Evolutionary conservation across 2,797 vertebrate genomes (phyloP).

Genomic region (Girardinus metallicus): DNA sequence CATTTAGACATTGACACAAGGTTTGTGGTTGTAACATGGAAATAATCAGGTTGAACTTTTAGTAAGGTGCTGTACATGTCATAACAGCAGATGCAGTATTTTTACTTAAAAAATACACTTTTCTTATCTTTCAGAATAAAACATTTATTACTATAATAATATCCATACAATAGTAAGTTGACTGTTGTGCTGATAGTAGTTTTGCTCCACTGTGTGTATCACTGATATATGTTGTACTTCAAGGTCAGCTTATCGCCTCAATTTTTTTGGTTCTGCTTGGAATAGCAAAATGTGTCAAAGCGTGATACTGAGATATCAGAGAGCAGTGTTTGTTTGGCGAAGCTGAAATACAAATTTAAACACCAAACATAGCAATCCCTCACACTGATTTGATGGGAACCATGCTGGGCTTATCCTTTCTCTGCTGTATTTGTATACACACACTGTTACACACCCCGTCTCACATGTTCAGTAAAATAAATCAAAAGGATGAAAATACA

Average conservation of each 20-base stretch:
- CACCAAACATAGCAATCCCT: constrained; percentile 45
- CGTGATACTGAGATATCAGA: constrained; percentile 53
- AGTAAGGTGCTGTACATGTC: not conserved
- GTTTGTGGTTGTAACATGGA: not conserved
- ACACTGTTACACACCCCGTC: not conserved
- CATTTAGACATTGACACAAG: too few relatives aligned
- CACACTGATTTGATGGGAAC: constrained; percentile 51
- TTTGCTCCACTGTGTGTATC: constrained; percentile 29
- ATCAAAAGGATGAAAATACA: constrained; percentile 15
- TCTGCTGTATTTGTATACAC: constrained; percentile 21
- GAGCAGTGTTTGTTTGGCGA: constrained; percentile 41
- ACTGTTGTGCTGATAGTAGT: constrained; percentile 21
- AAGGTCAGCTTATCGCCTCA: constrained; percentile 50
- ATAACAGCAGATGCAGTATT: not conserved
- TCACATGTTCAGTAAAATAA: constrained; percentile 22
- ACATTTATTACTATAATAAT: constrained; percentile 24
- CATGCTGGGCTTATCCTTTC: constrained; percentile 53
- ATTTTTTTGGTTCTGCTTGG: constrained; percentile 43
- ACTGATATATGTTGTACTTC: constrained; percentile 35
- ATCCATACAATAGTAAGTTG: constrained; percentile 7
- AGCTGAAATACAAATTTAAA: constrained; percentile 59
- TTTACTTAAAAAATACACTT: not conserved
- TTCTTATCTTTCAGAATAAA: constrained; percentile 28
- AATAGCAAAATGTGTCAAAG: constrained; percentile 61
- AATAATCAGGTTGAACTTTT: not conserved